phyloP scores from a whole-genome alignment of 2,113 vertebrate species.

The Isichthys henryi region DNA sequence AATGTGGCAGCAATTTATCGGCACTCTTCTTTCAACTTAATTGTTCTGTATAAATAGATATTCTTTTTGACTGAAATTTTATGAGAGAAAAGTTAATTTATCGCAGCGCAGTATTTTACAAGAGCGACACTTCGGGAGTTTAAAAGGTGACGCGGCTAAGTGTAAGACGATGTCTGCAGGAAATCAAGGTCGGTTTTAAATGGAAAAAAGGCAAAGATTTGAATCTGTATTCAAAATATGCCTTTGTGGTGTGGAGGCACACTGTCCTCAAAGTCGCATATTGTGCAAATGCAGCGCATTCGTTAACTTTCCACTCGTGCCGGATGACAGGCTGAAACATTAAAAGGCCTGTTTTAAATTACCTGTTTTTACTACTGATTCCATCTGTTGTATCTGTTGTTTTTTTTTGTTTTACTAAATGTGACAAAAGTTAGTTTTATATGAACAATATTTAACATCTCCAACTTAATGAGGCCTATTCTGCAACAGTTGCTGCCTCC shows the following conservation, averaged over 20 bases:
- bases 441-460: conserved; percentile 12
- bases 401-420: neutral
- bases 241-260: neutral
- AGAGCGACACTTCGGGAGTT: neutral
- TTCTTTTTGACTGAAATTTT: conserved; percentile 2
- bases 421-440: conserved; percentile 2
- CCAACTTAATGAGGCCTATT: conserved; percentile 11
- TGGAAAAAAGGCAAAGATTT: neutral
- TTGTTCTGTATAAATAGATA: conserved; percentile 5
- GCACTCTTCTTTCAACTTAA: neutral
- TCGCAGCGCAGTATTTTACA: neutral
- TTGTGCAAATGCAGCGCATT: neutral
- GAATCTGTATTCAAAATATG: conserved; percentile 11
- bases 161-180: neutral
- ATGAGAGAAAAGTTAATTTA: neutral
- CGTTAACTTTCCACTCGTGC: conserved; percentile 1
- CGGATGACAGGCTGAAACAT: neutral
- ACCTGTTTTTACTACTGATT: conserved; percentile 1
- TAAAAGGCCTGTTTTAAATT: neutral
- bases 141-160: neutral
- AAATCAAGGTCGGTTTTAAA: neutral
- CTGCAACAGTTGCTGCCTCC: neutral
- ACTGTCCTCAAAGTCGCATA: neutral
- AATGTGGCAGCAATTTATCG: neutral
- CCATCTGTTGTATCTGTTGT: conserved; percentile 10